Evolutionary conservation across 2,797 vertebrate species (phyloP).

Genomic region (Sebastolobus altivelis): DNA sequence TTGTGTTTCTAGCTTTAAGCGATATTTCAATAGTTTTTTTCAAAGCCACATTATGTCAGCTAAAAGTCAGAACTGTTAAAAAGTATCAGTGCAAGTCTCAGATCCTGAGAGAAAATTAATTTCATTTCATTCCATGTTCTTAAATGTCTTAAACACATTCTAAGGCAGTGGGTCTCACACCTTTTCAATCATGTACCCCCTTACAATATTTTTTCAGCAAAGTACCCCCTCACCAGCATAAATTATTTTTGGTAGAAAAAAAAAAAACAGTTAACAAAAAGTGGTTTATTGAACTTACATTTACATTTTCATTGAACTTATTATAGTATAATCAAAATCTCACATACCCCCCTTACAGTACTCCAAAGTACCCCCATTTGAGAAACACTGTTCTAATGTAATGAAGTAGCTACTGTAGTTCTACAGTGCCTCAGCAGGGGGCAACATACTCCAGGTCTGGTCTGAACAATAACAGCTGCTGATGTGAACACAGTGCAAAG

Average conservation of each 20-base stretch:
- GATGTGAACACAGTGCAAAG: neutral
- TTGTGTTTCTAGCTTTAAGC: neutral
- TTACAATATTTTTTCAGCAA: too few relatives aligned
- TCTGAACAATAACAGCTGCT: neutral
- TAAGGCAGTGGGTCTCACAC: neutral
- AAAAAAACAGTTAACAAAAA: neutral
- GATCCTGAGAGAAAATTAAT: neutral
- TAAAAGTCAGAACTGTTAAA: neutral
- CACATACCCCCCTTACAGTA: neutral
- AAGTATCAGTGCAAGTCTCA: neutral
- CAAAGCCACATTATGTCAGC: neutral
- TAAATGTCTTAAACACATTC: neutral
- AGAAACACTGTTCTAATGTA: neutral
- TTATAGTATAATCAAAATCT: neutral
- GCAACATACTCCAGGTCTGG: slow-evolving; percentile 49
- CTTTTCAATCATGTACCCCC: neutral
- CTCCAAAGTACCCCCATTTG: neutral
- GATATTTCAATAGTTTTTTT: neutral
- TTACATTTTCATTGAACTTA: neutral
- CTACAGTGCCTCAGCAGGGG: slow-evolving; percentile 57
- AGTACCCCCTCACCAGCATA: neutral
- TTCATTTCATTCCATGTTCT: neutral
- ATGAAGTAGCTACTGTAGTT: neutral
- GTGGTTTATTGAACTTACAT: neutral
- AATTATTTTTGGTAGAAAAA: neutral